Evolutionary conservation across 1,140 invertebrate species (phyloP), one percentile per base, ranked within the genome.

Genomic region (Ridgeia piscesae): DNA sequence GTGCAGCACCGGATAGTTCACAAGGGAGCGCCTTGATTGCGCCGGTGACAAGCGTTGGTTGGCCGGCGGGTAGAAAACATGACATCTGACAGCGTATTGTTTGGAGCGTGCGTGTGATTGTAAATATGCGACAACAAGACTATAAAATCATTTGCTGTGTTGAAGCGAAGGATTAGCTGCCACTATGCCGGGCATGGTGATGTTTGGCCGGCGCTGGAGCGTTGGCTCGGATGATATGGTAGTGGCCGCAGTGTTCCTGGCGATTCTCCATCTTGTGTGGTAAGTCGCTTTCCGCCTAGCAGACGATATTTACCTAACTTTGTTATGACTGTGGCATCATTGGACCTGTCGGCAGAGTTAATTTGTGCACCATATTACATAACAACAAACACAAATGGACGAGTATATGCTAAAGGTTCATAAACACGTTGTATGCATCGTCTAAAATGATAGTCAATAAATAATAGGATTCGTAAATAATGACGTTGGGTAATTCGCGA

Each of bases 181-280:
- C 91, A 93, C 31, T 21, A 98, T 98, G 98, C 98, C 98, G 92
- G 98, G 98, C 92, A 97, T 98, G 94, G 97, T 98, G 91, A 97
- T 98, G 89, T 98, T 98, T 96, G 96, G 97, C 93, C 97, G 98
- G 94, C 97, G 98, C 93, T 98, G 98, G 98, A 97, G 97, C 94
- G 97, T 98, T 93, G 98, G 98, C 93, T 98, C 98, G 93, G 98
- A 98, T 96, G 98, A 98, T 96, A 97, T 98, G 91, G 97, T 98
- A 92, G 97, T 98, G 31, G 98, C 98, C 33, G 98, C 97, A 33
- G 96, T 97, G 92, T 97, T 98, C 95, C 96, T 98, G 6, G 97
- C 98, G 94, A 95, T 97, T 89, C 95, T 98, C 89, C 98, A 98
- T 96, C 95, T 97, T 77, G 96, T 97, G 95, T 98, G 98, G 98